Conservation (phyloP, 1,140 invertebrate species). For the Subanguina moxae region DNA sequence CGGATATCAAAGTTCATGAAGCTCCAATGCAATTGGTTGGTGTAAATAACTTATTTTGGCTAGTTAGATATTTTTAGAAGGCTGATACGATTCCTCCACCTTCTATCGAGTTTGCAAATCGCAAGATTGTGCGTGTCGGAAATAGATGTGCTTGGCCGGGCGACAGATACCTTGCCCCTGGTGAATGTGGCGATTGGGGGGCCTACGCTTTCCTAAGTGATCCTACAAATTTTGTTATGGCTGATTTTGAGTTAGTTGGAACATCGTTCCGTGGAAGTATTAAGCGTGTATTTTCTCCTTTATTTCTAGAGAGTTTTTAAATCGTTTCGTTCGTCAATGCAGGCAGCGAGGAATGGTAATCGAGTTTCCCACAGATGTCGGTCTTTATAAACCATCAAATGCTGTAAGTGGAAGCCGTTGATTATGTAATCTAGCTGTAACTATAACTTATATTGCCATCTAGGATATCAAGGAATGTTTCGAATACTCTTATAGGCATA, state of each 20-base stretch:
- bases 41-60: not conserved
- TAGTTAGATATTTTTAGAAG: not conserved
- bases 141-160: not conserved
- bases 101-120: not conserved
- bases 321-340: not conserved
- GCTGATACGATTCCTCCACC: not conserved
- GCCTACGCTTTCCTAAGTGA: not conserved
- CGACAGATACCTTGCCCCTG: not conserved
- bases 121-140: not conserved
- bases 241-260: not conserved
- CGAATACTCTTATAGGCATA: not conserved
- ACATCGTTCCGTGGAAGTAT: no score
- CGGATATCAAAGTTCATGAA: not conserved
- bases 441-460: not conserved
- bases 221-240: not conserved
- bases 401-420: no score
- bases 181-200: not conserved
- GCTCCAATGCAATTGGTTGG: not conserved
- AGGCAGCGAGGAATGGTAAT: not conserved
- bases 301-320: not conserved
- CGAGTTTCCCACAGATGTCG: not conserved
- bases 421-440: not conserved
- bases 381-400: no score
- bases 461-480: not conserved
- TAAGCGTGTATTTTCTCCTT: no score